Conservation (phyloP, 2,888 invertebrate genomes). For the Cataglyphis altisquamis region DNA sequence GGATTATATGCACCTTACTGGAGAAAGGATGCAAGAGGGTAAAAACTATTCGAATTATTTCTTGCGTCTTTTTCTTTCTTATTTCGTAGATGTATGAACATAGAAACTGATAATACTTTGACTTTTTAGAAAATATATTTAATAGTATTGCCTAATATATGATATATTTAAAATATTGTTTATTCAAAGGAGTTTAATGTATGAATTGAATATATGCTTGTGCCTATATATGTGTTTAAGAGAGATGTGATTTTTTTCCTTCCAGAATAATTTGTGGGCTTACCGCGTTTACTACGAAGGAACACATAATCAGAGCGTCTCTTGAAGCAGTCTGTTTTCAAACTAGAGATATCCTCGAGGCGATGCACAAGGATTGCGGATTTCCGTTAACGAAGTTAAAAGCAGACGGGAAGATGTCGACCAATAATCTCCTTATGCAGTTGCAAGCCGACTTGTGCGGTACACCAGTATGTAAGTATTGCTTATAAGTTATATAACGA, state of each 20-base stretch:
- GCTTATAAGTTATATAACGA: neutral
- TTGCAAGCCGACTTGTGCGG: conserved; percentile 97
- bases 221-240: neutral
- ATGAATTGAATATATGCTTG: neutral
- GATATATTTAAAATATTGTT: conserved; percentile 1
- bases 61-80: neutral
- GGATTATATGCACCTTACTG: conserved; percentile 99
- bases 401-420: conserved; percentile 97
- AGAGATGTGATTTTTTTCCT: conserved; percentile 62
- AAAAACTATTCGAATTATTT: neutral
- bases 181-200: neutral
- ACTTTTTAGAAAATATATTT: neutral
- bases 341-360: conserved; percentile 96
- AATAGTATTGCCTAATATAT: neutral
- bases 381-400: conserved; percentile 93
- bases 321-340: conserved; percentile 99
- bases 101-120: neutral
- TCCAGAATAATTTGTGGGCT: conserved; percentile 96
- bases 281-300: conserved; percentile 96
- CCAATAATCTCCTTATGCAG: conserved; percentile 97
- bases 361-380: conserved; percentile 97
- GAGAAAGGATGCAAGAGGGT: conserved; percentile 98
- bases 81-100: neutral
- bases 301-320: conserved; percentile 97
- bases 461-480: conserved; percentile 93